Evolutionary conservation across 2,888 invertebrate genomes (phyloP).

Genomic region (Lapara coniferarum): DNA sequence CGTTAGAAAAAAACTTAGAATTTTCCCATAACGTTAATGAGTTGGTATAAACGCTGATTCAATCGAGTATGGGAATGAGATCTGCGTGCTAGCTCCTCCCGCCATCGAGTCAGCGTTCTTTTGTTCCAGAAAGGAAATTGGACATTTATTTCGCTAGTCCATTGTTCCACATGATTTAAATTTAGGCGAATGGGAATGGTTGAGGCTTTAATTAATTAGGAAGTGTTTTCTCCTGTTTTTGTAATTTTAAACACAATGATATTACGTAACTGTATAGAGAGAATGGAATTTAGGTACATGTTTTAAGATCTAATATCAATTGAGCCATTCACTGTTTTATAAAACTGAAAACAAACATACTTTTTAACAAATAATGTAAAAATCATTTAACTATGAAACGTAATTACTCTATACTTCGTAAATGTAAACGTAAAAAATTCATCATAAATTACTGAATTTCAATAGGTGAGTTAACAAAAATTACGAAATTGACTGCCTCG

Average conservation of each 20-base stretch:
- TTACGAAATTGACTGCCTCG: too few species aligned
- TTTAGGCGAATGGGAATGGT: background rate
- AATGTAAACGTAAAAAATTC: too few species aligned
- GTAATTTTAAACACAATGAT: too few species aligned
- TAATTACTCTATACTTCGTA: too few species aligned
- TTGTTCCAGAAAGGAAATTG: constrained; percentile 24
- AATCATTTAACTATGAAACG: too few species aligned
- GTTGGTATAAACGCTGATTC: constrained; percentile 15
- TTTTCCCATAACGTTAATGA: constrained; percentile 4
- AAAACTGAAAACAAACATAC: too few species aligned
- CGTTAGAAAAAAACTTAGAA: background rate
- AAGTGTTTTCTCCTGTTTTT: background rate
- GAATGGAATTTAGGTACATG: too few species aligned
- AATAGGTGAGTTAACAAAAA: background rate
- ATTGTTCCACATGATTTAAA: constrained; percentile 14
- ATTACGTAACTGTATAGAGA: too few species aligned
- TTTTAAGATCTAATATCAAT: too few species aligned
- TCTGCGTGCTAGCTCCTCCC: constrained; percentile 1
- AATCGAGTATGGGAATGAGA: constrained; percentile 16
- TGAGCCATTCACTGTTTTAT: too few species aligned
- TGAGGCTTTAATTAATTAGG: background rate
- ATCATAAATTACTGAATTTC: too few species aligned
- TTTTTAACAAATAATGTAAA: too few species aligned
- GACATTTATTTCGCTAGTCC: constrained; percentile 23
- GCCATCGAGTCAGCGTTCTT: constrained; percentile 15